Percentiles rank a stretch among this genome's conserved stretches.
Evolutionary conservation across 92 coral and sea anemone genomes (phyloP).

Genomic region (Zoanthus sansibaricus): DNA sequence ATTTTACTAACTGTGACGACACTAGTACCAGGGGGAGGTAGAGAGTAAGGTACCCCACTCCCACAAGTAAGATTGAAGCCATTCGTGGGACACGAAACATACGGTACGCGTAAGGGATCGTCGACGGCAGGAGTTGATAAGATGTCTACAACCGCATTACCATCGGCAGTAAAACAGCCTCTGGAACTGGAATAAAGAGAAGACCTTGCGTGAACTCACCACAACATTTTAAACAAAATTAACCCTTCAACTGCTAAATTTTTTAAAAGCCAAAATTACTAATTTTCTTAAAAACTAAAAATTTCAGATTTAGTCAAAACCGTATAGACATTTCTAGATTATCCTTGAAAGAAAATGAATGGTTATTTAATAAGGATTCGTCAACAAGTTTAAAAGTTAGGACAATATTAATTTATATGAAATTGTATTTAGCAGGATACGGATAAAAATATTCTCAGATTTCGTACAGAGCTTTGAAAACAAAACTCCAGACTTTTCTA

Average conservation of each 20-base stretch:
- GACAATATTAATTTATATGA: too few species aligned
- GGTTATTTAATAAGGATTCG: too few species aligned
- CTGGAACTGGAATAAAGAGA: slow-evolving; percentile 50
- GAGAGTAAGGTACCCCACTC: slow-evolving; percentile 21
- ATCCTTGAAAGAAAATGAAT: too few species aligned
- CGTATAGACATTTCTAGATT: too few species aligned
- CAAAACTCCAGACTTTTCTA: neutral
- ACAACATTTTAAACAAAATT: neutral
- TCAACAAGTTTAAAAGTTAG: too few species aligned
- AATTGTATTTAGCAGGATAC: too few species aligned
- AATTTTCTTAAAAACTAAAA: too few species aligned
- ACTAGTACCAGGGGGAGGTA: slow-evolving; percentile 30
- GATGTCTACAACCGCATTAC: slow-evolving; percentile 71
- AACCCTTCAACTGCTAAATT: too few species aligned
- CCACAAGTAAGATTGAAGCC: slow-evolving; percentile 21
- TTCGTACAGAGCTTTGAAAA: neutral
- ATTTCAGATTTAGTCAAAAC: too few species aligned
- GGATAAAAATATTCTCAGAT: too few species aligned
- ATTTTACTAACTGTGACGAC: slow-evolving; percentile 54
- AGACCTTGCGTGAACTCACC: neutral
- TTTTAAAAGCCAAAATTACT: too few species aligned
- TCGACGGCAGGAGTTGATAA: slow-evolving; percentile 58
- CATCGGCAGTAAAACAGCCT: slow-evolving; percentile 84
- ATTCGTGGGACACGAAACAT: slow-evolving; percentile 36
- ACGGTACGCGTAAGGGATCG: slow-evolving; percentile 27